A percentile compares a stretch with the other conserved stretches of the same genome.
These are phyloP conservation scores for Schizotus pectinicornis DNA, from an alignment of 2,888 invertebrate genomes.

Conservation along the genomic window DNA sequence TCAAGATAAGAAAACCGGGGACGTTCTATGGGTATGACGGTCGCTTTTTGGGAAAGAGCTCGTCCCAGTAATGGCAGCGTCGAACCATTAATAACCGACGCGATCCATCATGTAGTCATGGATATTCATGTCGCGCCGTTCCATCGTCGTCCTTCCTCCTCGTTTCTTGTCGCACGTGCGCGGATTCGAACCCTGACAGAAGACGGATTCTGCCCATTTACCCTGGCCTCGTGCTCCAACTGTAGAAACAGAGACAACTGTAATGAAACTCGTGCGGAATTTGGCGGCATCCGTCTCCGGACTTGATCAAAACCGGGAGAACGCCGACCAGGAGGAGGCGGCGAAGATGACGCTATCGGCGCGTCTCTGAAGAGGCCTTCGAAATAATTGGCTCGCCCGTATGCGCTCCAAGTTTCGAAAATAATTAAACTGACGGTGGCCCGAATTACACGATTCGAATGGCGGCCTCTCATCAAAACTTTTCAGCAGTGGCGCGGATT, in stretches of 20 bases:
- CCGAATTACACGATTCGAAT: neutral
- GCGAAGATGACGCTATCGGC: neutral
- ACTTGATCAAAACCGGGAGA: slow-evolving; percentile 12
- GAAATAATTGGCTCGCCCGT: slow-evolving; percentile 21
- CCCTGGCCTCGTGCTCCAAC: slow-evolving; percentile 14
- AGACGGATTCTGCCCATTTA: slow-evolving; percentile 28
- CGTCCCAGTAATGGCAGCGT: slow-evolving; percentile 32
- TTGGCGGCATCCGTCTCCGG: slow-evolving; percentile 6
- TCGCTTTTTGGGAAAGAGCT: slow-evolving; percentile 27
- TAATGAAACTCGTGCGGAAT: slow-evolving; percentile 19
- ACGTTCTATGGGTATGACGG: slow-evolving; percentile 18
- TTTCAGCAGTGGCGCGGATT: no score
- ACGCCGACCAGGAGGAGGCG: neutral
- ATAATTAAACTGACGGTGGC: slow-evolving; percentile 28
- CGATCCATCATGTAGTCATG: slow-evolving; percentile 36
- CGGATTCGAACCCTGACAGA: slow-evolving; percentile 25
- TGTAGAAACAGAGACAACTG: slow-evolving; percentile 23
- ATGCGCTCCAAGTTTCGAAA: slow-evolving; percentile 19
- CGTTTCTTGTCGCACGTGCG: slow-evolving; percentile 25
- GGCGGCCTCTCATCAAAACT: no score
- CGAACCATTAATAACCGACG: slow-evolving; percentile 36
- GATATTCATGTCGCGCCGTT: slow-evolving; percentile 37
- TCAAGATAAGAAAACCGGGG: slow-evolving; percentile 18
- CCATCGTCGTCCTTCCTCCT: slow-evolving; percentile 25
- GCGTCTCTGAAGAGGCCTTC: slow-evolving; percentile 13